A percentile compares a stretch with the other conserved stretches of the same genome.
Conservation (phyloP, 1,140 invertebrate genomes). For the Littorina saxatilis region DNA sequence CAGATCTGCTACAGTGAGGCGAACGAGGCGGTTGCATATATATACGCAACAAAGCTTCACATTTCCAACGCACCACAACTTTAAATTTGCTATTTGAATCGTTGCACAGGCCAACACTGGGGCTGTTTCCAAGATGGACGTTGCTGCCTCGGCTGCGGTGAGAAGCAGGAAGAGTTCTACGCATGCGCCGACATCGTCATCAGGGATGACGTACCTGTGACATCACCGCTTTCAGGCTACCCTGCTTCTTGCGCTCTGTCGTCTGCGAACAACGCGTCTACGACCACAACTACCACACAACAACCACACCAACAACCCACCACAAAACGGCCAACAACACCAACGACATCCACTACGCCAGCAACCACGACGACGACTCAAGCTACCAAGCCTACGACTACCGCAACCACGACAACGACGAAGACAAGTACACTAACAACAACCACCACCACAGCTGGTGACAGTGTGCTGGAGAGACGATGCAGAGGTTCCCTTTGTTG, state of each 20-base stretch:
- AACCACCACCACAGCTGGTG: not conserved
- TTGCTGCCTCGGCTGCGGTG: constrained; percentile 71
- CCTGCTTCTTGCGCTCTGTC: not conserved
- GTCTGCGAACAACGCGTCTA: not conserved
- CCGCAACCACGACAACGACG: not conserved
- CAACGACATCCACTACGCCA: constrained; percentile 20
- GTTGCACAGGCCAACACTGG: not conserved
- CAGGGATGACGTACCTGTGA: not conserved
- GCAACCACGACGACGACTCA: constrained; percentile 17
- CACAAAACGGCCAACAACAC: not conserved
- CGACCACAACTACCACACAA: too few relatives aligned
- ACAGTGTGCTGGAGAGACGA: too few relatives aligned
- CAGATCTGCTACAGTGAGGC: too few relatives aligned
- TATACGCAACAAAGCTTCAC: too few relatives aligned
- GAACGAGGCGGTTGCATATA: too few relatives aligned
- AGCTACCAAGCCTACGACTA: not conserved
- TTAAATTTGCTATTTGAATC: too few relatives aligned
- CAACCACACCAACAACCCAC: too few relatives aligned
- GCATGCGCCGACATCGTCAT: constrained; percentile 77
- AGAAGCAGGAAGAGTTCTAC: constrained; percentile 79
- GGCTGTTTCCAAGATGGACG: not conserved
- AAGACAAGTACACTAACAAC: not conserved
- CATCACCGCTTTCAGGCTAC: not conserved
- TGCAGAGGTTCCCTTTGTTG: too few relatives aligned
- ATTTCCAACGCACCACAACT: too few relatives aligned